phyloP scores from a whole-genome alignment of 2,888 invertebrate genomes.

The Ptilodon capucinus region DNA sequence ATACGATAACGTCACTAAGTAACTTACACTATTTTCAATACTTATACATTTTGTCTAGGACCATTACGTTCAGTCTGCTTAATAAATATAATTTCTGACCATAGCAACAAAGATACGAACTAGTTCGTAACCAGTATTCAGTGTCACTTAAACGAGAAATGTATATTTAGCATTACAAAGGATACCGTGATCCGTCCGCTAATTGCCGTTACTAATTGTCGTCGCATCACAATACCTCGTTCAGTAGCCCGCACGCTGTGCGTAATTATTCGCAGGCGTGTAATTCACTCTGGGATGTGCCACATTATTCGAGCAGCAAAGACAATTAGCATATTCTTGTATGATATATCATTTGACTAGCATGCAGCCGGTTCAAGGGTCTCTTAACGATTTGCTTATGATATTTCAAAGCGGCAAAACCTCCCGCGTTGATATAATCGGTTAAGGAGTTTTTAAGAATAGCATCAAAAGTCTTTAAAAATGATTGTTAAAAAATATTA shows the following conservation, averaged over 20 bases:
- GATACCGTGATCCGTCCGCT: constrained; percentile 21
- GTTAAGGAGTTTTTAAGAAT: no score
- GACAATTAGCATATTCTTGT: not conserved
- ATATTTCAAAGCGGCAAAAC: no score
- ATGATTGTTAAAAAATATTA: no score
- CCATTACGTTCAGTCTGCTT: no score
- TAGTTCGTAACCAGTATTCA: constrained; percentile 14
- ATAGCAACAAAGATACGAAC: not conserved
- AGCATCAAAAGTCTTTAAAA: no score
- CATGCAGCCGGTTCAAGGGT: no score
- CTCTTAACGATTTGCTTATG: no score
- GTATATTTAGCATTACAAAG: constrained; percentile 23
- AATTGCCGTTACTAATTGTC: constrained; percentile 39
- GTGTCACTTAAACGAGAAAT: not conserved
- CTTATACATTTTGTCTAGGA: no score
- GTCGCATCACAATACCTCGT: constrained; percentile 35
- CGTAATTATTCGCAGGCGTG: constrained; percentile 20
- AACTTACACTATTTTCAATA: no score
- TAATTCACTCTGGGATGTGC: constrained; percentile 15
- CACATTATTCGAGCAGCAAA: not conserved
- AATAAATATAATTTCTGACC: no score
- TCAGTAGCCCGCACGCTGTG: constrained; percentile 5
- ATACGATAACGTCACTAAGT: not conserved
- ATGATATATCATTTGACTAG: no score
- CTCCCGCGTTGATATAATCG: no score